Evolutionary conservation across 2,113 vertebrate genomes (phyloP).

Genomic region (Lota lota): DNA sequence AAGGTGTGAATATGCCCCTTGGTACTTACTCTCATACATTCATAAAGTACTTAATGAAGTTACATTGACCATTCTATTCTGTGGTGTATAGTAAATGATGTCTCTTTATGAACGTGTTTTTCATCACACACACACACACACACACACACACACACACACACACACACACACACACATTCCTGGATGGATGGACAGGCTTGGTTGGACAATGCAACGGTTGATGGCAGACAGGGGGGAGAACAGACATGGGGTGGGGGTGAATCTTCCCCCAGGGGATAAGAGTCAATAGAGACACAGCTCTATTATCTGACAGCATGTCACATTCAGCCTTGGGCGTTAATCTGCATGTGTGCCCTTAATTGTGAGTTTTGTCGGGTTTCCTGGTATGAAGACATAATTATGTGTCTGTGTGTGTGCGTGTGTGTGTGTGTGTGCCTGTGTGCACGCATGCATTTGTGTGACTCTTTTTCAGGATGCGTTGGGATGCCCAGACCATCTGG

Average conservation of each 20-base stretch:
- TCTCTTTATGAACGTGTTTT: neutral
- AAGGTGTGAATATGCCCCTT: no score
- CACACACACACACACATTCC: conserved; percentile 2
- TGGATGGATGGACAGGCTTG: neutral
- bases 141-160: neutral
- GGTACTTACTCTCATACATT: neutral
- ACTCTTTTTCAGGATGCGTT: no score
- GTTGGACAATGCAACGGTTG: conserved; percentile 20
- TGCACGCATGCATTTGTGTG: no score
- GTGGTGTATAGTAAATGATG: no score
- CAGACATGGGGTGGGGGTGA: conserved; percentile 2
- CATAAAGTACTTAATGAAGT: neutral
- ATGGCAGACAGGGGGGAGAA: conserved; percentile 17
- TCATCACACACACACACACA: conserved; percentile 2
- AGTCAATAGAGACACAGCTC: conserved; percentile 28
- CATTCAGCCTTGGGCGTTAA: conserved; percentile 5
- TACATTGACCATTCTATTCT: no score
- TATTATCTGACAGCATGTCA: conserved; percentile 11
- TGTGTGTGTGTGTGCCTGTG: neutral
- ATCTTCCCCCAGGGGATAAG: conserved; percentile 31
- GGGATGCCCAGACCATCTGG: no score
- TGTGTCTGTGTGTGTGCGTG: neutral
- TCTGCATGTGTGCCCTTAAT: neutral
- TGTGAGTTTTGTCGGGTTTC: conserved; percentile 11
- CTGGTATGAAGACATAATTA: neutral